These are phyloP conservation scores for Trichogramma dendrolimi DNA, from an alignment of 2,888 invertebrate genomes.

Conservation along the genomic window DNA sequence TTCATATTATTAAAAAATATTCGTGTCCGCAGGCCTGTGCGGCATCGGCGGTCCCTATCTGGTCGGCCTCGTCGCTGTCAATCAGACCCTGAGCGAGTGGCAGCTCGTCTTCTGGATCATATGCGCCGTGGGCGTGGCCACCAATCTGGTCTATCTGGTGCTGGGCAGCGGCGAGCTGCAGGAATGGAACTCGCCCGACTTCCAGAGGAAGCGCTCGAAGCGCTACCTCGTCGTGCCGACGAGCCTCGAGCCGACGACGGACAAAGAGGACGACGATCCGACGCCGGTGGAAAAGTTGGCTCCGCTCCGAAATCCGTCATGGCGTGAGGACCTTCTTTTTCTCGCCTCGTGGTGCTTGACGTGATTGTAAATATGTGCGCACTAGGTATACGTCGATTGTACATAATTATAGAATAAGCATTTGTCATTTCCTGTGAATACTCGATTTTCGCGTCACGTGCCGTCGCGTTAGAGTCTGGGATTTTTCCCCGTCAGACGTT, in stretches of 20 bases:
- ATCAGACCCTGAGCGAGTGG: slow-evolving; percentile 54
- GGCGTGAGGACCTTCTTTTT: too few relatives aligned
- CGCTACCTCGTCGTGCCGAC: not conserved
- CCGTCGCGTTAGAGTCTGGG: too few relatives aligned
- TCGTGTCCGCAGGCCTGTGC: slow-evolving; percentile 59
- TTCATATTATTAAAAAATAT: too few relatives aligned
- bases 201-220: slow-evolving; percentile 25
- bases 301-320: too few relatives aligned
- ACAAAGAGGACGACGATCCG: slow-evolving; percentile 9
- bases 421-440: too few relatives aligned
- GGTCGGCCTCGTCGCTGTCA: slow-evolving; percentile 62
- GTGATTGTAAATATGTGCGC: not conserved
- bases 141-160: slow-evolving; percentile 63
- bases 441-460: too few relatives aligned
- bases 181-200: slow-evolving; percentile 64
- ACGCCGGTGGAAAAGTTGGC: slow-evolving; percentile 5
- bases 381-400: too few relatives aligned
- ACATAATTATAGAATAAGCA: too few relatives aligned
- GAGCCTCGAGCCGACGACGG: too few relatives aligned
- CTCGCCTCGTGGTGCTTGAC: not conserved
- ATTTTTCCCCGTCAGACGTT: too few relatives aligned
- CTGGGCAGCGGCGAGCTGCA: slow-evolving; percentile 69
- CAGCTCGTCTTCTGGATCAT: slow-evolving; percentile 74
- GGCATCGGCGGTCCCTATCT: slow-evolving; percentile 64
- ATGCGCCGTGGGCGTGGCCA: slow-evolving; percentile 60